A percentile compares a stretch with the other conserved stretches of the same genome.
Conservation (phyloP, 2,888 invertebrate species). For the Tetanocera ferruginea region DNA sequence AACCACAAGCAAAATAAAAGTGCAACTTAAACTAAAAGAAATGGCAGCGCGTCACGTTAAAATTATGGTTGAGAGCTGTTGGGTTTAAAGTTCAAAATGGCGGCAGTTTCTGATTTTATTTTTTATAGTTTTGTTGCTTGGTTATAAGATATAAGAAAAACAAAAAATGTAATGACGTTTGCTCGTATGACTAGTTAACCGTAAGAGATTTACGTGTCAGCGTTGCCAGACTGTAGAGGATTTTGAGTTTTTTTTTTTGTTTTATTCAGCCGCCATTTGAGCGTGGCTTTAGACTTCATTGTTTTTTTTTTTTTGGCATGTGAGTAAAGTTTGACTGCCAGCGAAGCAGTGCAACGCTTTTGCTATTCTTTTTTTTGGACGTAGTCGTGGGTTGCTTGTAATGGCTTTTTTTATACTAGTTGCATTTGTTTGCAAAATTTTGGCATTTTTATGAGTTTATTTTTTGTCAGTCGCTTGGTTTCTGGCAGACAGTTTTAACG, state of each 20-base stretch:
- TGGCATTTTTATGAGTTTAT: slow-evolving; percentile 24
- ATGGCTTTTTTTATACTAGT: slow-evolving; percentile 12
- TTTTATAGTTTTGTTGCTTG: not conserved
- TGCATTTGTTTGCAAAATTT: slow-evolving; percentile 30
- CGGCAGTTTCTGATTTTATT: not conserved
- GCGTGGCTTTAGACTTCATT: not conserved
- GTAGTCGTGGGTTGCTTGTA: not conserved
- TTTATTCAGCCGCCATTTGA: not conserved
- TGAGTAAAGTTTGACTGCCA: not conserved
- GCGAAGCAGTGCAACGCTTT: not conserved
- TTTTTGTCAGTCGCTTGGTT: not conserved
- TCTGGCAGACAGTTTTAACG: not conserved
- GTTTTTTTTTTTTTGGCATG: not conserved
- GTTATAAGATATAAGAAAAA: not conserved
- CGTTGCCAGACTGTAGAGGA: slow-evolving; percentile 2
- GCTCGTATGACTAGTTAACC: not conserved
- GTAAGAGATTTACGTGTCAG: slow-evolving; percentile 9
- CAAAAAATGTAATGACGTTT: not conserved
- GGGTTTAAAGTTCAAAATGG: slow-evolving; percentile 28
- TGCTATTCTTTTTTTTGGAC: not conserved
- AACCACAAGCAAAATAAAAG: slow-evolving; percentile 19
- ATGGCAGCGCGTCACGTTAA: slow-evolving; percentile 29
- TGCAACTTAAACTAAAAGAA: not conserved
- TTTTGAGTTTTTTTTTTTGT: not conserved
- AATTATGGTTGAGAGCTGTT: not conserved